Conservation (phyloP, 2,797 vertebrate species). For the Karalla daura region DNA sequence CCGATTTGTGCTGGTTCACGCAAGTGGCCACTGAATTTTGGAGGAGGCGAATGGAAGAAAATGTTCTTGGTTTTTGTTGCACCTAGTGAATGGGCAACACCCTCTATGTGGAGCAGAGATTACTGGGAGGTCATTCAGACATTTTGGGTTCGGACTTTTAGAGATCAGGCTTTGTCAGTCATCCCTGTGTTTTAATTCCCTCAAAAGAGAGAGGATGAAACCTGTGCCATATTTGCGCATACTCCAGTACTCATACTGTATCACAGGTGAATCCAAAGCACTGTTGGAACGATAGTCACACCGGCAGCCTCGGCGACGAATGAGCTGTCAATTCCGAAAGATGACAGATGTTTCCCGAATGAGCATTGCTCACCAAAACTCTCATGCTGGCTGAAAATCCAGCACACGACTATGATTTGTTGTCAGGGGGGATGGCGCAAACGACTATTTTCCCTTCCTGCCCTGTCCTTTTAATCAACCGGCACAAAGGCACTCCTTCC, state of each 20-base stretch:
- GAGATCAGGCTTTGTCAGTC: slow-evolving; percentile 38
- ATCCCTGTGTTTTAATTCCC: slow-evolving; percentile 51
- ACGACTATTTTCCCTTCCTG: slow-evolving; percentile 31
- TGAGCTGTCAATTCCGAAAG: slow-evolving; percentile 48
- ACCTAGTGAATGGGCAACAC: no score
- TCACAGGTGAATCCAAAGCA: slow-evolving; percentile 52
- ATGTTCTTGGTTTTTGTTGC: no score
- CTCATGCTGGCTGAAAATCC: slow-evolving; percentile 33
- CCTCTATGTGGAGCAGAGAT: neutral
- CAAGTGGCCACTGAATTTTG: no score
- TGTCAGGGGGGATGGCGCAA: slow-evolving; percentile 36
- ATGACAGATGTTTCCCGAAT: slow-evolving; percentile 68
- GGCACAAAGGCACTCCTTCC: slow-evolving; percentile 41
- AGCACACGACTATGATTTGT: slow-evolving; percentile 26
- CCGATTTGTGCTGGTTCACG: no score
- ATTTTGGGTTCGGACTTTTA: slow-evolving; percentile 32
- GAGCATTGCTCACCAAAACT: slow-evolving; percentile 22
- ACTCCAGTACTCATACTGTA: slow-evolving; percentile 35
- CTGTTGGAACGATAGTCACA: slow-evolving; percentile 62
- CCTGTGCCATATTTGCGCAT: slow-evolving; percentile 44
- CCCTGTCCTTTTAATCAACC: slow-evolving; percentile 63
- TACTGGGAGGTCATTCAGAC: slow-evolving; percentile 30
- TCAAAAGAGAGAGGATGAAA: slow-evolving; percentile 63
- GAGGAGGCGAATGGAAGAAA: no score
- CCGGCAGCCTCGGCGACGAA: slow-evolving; percentile 40